A percentile compares a stretch with the other conserved stretches of the same genome.
phyloP scores from a whole-genome alignment of 2,888 invertebrate species.

The Tenodera sinensis region DNA sequence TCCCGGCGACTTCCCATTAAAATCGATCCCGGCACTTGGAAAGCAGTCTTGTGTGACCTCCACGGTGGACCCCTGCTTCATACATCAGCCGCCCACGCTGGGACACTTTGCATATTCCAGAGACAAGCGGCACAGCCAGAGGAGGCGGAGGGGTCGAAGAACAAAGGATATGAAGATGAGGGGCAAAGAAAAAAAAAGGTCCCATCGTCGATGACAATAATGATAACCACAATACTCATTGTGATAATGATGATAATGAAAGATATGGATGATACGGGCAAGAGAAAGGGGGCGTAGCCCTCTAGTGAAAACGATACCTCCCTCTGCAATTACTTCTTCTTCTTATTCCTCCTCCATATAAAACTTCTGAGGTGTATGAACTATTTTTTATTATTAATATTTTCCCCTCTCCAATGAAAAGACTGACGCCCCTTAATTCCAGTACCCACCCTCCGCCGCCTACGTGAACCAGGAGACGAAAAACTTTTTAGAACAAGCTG shows the following conservation, averaged over 20 bases:
- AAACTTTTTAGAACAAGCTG: not conserved
- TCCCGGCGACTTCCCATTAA: not conserved
- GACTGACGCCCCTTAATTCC: not conserved
- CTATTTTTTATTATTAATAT: not conserved
- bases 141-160: not conserved
- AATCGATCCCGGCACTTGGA: not conserved
- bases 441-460: slow-evolving; percentile 6
- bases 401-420: not conserved
- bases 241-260: not conserved
- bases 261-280: not conserved
- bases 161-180: not conserved
- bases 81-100: not conserved
- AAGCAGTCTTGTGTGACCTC: not conserved
- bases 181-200: not conserved
- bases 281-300: not conserved
- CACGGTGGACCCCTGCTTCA: not conserved
- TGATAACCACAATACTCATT: not conserved
- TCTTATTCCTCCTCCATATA: not conserved
- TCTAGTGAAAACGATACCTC: not conserved
- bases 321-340: not conserved
- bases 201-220: not conserved
- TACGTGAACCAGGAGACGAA: not conserved
- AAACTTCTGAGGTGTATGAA: not conserved
- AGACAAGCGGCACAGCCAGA: not conserved
- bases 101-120: not conserved